Evolutionary conservation across 2,888 invertebrate species (phyloP).

Genomic region (Erebia aethiops): DNA sequence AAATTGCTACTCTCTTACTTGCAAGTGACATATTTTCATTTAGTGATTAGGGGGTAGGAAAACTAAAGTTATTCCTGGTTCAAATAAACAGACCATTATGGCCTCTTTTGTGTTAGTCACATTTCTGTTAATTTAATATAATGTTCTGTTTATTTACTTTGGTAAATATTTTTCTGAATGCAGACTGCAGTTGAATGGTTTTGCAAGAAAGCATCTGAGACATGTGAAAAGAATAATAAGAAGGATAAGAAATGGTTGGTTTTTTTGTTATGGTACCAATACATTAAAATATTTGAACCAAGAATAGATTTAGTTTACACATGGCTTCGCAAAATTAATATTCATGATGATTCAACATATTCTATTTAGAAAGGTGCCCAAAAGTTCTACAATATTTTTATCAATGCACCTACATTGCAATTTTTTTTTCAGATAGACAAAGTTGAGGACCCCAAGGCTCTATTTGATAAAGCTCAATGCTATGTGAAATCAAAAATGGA

Average conservation of each 20-base stretch:
- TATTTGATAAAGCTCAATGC: slow-evolving; percentile 87
- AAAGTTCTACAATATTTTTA: not conserved
- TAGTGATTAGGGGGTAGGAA: not conserved
- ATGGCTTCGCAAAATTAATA: not conserved
- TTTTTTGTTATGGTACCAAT: slow-evolving; percentile 43
- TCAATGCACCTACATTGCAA: not conserved
- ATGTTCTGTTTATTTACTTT: slow-evolving; percentile 23
- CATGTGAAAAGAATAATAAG: slow-evolving; percentile 61
- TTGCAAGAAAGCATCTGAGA: slow-evolving; percentile 58
- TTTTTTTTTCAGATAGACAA: slow-evolving; percentile 87
- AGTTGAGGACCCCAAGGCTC: slow-evolving; percentile 91
- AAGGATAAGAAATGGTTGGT: slow-evolving; percentile 61
- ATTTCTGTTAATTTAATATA: slow-evolving; percentile 24
- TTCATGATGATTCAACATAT: not conserved
- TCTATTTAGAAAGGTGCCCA: not conserved
- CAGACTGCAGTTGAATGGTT: slow-evolving; percentile 61
- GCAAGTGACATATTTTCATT: not conserved
- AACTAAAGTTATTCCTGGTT: slow-evolving; percentile 39
- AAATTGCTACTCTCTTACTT: not conserved
- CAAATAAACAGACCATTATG: slow-evolving; percentile 40
- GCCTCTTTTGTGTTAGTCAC: slow-evolving; percentile 49
- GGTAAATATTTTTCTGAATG: slow-evolving; percentile 49
- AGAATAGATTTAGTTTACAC: slow-evolving; percentile 48
- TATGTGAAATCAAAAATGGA: slow-evolving; percentile 86
- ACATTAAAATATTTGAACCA: slow-evolving; percentile 56